A percentile compares a stretch with the other conserved stretches of the same genome.
These are phyloP conservation scores for Plebejus anna DNA, from an alignment of 2,888 invertebrate genomes.

Conservation along the genomic window DNA sequence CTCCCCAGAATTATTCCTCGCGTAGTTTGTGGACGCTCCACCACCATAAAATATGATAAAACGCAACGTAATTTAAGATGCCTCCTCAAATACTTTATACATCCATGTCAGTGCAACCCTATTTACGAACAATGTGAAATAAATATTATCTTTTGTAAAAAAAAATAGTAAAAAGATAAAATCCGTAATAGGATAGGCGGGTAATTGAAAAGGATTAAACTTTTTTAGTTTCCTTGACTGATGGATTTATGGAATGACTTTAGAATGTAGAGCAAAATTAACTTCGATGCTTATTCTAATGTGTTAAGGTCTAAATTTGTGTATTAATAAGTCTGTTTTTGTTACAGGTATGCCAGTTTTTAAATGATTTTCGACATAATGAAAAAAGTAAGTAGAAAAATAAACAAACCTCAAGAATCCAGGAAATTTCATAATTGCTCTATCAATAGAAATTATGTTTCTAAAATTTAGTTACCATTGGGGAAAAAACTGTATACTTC, in stretches of 20 bases:
- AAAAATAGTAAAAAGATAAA: slow-evolving; percentile 43
- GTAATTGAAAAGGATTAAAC: slow-evolving; percentile 50
- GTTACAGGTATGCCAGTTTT: slow-evolving; percentile 41
- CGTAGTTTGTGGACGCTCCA: neutral
- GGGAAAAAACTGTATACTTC: too few species aligned
- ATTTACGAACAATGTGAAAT: slow-evolving; percentile 45
- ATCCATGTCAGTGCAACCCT: slow-evolving; percentile 28
- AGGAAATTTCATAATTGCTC: too few species aligned
- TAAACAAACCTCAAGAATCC: neutral
- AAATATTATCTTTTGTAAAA: slow-evolving; percentile 36
- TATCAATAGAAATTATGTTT: too few species aligned
- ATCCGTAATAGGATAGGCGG: slow-evolving; percentile 54
- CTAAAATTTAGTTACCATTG: too few species aligned
- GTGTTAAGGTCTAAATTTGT: neutral
- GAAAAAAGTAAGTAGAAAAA: slow-evolving; percentile 30
- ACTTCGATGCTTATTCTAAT: slow-evolving; percentile 32
- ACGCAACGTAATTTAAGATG: slow-evolving; percentile 3
- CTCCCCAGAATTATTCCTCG: neutral
- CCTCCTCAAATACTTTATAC: neutral
- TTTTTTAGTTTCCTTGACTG: slow-evolving; percentile 44
- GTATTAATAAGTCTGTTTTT: slow-evolving; percentile 35
- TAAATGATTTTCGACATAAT: neutral
- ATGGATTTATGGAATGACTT: slow-evolving; percentile 50
- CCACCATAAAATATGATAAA: neutral
- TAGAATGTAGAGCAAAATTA: slow-evolving; percentile 29